Evolutionary conservation across 2,113 vertebrate species (phyloP), one percentile per base, ranked within the genome.

Genomic region (Orientallactaga bullata): DNA sequence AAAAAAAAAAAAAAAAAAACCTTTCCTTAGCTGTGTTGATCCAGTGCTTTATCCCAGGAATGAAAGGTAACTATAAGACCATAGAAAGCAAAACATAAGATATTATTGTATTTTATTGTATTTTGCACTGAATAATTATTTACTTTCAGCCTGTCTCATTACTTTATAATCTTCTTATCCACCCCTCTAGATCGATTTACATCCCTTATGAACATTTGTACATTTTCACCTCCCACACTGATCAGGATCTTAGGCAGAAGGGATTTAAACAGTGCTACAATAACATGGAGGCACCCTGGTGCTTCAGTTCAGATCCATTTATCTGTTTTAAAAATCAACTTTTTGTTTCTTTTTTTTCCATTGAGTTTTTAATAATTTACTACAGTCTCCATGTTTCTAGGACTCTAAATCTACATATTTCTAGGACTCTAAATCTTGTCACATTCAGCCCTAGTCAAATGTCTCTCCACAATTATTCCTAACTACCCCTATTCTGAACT

Each of bases 401-500:
- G 1, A 65, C 2, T 65, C n/a, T 39, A 26, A 72, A 65, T 88
- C 51, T 85, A 17, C n/a, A 30, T 72, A 81, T 73, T 23, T 30
- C 1, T 5, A 26, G 11, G 2, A 65, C 2, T 65, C n/a, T 39
- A 26, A 72, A 65, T 88, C 60, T 85, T 91, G 11, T 60, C 37
- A 85, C 16, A 51, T 61, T 93, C 21, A 82, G 7, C 4, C 28
- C 5, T 16, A 35, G 55, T 61, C 6, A 72, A 72, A 11, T 2
- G 30, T 51, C 0, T 3, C 4, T 82, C 1, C 15, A 63, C 23
- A 30, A 35, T 65, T 69, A 32, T 7, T 3, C 3, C 8, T 11
- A 20, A 3, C 5, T 4, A 17, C 23, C 2, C 3, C 4, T 24
- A 1, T 0, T 4, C 28, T 2, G n/a, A 47, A 2, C 2, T 10